These are phyloP conservation scores for Rhinolophus sinicus DNA, from an alignment of 2,113 vertebrate species.

Conservation along the genomic window DNA sequence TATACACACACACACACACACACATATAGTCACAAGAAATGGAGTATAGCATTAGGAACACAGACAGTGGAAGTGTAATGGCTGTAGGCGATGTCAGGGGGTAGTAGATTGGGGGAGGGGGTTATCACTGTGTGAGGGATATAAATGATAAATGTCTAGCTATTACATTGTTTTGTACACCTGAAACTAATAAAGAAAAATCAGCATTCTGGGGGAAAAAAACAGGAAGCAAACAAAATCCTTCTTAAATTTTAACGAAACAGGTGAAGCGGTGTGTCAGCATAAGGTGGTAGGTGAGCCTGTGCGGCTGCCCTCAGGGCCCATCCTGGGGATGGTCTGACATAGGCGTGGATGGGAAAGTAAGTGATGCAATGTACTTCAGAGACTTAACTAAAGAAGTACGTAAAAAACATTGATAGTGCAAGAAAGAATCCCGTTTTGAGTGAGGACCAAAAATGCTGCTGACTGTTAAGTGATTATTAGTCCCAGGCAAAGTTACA, in stretches of 20 bases:
- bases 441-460: neutral
- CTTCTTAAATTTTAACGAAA: neutral
- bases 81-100: no score
- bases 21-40: no score
- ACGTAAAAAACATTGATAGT: neutral
- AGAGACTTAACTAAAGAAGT: neutral
- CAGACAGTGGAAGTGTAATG: no score
- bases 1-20: no score
- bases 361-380: neutral
- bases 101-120: no score
- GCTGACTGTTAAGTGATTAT: neutral
- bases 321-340: neutral
- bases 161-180: no score
- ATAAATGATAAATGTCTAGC: no score
- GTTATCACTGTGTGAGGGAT: no score
- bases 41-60: no score
- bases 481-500: neutral
- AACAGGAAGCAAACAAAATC: neutral
- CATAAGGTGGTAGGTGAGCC: neutral
- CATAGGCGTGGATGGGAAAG: neutral
- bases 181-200: no score
- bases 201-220: no score
- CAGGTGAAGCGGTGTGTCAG: neutral
- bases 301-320: rapidly evolving
- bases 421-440: neutral